Base-by-base conservation (phyloP, 2,797 vertebrate genomes). In the Odontamblyopus rebecca region DNA sequence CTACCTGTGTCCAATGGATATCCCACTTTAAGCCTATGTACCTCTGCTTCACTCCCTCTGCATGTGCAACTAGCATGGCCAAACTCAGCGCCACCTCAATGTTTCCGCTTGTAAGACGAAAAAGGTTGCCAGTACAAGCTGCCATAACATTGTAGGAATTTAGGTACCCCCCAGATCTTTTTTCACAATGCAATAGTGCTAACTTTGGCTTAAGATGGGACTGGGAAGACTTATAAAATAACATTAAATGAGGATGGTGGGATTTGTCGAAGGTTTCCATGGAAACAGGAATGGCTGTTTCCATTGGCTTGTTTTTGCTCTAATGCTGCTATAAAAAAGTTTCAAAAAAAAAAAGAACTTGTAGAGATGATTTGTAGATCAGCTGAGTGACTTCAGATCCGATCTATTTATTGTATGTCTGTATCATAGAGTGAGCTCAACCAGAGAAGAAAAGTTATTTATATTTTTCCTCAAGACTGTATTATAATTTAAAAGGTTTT, bases 401-500 rank as follows among this genome's bases (percentile, higher is more conserved):
- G 95, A 95, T 96, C 96, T 93, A 92, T 97, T 96, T 96, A 98
- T 97, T 97, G 93, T 96, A 96, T 95, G 96, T 95, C 95, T 97
- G 95, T 97, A 97, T 95, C 94, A 96, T 98, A 97, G 89, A 91
- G 90, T 91, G 92, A 91, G 88, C 88, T 96, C 93, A 95, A 95
- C 91, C 88, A 91, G 88, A 91, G 92, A 93, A 92, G 90, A 92
- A 90, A 92, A 89, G 95, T 95, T 97, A 97, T 97, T 98, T 98
- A 97, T 98, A 97, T 98, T 97, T 97, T 97, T 95, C 92, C 86
- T 96, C 94, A 95, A 94, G 95, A 94, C 95, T 96, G 95, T 95
- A 95, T 95, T 95, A 95, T 96, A 95, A 96, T 95, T 95, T 97
- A 95, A 97, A 94, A 94, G 93, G 91, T 91, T 94, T 90, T 74